phyloP scores from a whole-genome alignment of 2,888 invertebrate genomes.

The Pheosia tremula region DNA sequence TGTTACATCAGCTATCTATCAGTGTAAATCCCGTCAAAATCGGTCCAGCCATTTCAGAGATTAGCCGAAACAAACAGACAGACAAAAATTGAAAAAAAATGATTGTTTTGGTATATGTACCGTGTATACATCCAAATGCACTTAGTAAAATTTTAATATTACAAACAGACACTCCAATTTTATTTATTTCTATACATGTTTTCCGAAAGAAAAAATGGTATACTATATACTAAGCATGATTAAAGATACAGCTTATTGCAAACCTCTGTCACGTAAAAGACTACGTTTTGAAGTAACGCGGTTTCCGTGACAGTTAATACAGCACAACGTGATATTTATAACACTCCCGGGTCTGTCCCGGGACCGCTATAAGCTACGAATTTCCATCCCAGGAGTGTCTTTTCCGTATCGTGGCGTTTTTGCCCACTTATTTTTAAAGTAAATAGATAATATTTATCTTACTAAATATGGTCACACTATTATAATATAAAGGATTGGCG shows the following conservation, averaged over 20 bases:
- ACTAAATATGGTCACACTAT: conserved; percentile 24
- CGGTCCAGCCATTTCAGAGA: no score
- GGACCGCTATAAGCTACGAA: conserved; percentile 57
- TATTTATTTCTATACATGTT: no score
- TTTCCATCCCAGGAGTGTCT: conserved; percentile 65
- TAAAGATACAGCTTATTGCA: conserved; percentile 10
- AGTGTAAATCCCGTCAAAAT: no score
- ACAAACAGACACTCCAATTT: no score
- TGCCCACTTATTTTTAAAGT: conserved; percentile 50
- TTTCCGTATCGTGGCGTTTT: conserved; percentile 48
- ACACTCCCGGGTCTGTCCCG: conserved; percentile 61
- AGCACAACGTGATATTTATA: conserved; percentile 64
- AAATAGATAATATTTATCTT: conserved; percentile 30
- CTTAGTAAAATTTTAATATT: no score
- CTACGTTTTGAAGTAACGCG: conserved; percentile 32
- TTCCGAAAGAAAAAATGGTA: no score
- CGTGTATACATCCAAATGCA: no score
- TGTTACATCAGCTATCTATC: no score
- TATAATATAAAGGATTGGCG: conserved; percentile 14
- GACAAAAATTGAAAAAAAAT: no score
- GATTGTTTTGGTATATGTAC: no score
- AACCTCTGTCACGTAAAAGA: conserved; percentile 21
- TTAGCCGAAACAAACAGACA: no score
- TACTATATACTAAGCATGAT: neutral
- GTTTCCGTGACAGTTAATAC: conserved; percentile 59